Percentiles rank a stretch among this genome's conserved stretches.
Evolutionary conservation across 2,888 invertebrate species (phyloP).

Genomic region (Spodoptera picta): DNA sequence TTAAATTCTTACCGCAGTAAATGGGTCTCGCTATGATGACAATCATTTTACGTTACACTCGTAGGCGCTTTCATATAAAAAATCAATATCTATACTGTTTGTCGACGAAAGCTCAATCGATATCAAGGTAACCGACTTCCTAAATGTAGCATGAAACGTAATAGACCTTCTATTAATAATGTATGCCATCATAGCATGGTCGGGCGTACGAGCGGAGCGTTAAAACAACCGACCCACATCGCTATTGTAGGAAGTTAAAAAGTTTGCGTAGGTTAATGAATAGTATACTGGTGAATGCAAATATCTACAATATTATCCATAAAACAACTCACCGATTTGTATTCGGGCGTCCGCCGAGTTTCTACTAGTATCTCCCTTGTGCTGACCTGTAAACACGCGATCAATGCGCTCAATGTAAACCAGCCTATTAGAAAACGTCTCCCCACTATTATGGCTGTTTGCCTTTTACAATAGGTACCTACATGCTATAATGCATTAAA

Average conservation of each 20-base stretch:
- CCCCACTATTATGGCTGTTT: constrained; percentile 65
- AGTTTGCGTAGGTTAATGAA: constrained; percentile 46
- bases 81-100: constrained; percentile 30
- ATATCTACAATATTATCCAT: constrained; percentile 56
- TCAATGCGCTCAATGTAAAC: constrained; percentile 82
- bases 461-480: constrained; percentile 60
- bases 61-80: constrained; percentile 7
- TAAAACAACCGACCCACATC: constrained; percentile 47
- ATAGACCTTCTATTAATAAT: constrained; percentile 77
- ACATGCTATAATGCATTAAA: constrained; percentile 37
- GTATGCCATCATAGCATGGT: constrained; percentile 77
- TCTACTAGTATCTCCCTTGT: constrained; percentile 86
- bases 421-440: constrained; percentile 72
- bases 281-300: constrained; percentile 35
- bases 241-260: constrained; percentile 39
- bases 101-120: constrained; percentile 69
- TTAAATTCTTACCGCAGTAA: constrained; percentile 10
- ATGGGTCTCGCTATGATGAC: not conserved
- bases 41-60: constrained; percentile 12
- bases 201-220: constrained; percentile 64
- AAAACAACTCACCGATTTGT: constrained; percentile 83
- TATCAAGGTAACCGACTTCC: constrained; percentile 77
- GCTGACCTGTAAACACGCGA: constrained; percentile 87
- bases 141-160: constrained; percentile 72
- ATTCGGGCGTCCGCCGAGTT: constrained; percentile 84